A percentile compares a stretch with the other conserved stretches of the same genome.
phyloP scores from a whole-genome alignment of 92 coral and sea anemone genomes.

The Parazoanthus swiftii region DNA sequence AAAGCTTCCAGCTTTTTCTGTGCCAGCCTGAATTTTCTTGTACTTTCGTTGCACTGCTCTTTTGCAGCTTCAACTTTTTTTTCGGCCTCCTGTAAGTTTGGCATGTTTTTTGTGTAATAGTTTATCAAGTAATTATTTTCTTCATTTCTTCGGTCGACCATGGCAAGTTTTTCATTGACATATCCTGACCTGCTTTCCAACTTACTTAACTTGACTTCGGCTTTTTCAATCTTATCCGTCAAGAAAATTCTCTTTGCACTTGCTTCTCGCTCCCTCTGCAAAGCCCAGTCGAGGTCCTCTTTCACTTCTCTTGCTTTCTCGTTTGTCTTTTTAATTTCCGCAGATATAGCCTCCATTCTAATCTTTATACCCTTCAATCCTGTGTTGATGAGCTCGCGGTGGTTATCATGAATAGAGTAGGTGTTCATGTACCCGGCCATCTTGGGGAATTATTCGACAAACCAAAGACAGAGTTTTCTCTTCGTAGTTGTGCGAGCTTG shows the following conservation, averaged over 20 bases:
- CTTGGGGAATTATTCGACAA: background rate
- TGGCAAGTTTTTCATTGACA: constrained; percentile 24
- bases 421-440: constrained; percentile 33
- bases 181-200: constrained; percentile 15
- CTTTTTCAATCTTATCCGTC: constrained; percentile 31
- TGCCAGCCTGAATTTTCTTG: constrained; percentile 24
- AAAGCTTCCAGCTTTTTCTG: constrained; percentile 28
- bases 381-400: constrained; percentile 14
- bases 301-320: constrained; percentile 14
- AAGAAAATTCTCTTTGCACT: constrained; percentile 32
- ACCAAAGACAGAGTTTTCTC: background rate
- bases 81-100: constrained; percentile 22
- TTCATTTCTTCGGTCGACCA: constrained; percentile 27
- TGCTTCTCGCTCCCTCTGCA: constrained; percentile 16
- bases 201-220: constrained; percentile 15
- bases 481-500: background rate
- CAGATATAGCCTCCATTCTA: background rate
- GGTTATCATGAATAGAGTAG: constrained; percentile 10
- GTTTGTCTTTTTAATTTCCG: constrained; percentile 26
- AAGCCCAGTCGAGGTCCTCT: constrained; percentile 33
- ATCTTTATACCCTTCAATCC: constrained; percentile 28
- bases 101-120: constrained; percentile 28
- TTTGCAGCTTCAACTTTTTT: constrained; percentile 26
- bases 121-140: background rate
- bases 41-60: constrained; percentile 21